Evolutionary conservation across 1,140 invertebrate genomes (phyloP).

Genomic region (Hypothenemus hampei): DNA sequence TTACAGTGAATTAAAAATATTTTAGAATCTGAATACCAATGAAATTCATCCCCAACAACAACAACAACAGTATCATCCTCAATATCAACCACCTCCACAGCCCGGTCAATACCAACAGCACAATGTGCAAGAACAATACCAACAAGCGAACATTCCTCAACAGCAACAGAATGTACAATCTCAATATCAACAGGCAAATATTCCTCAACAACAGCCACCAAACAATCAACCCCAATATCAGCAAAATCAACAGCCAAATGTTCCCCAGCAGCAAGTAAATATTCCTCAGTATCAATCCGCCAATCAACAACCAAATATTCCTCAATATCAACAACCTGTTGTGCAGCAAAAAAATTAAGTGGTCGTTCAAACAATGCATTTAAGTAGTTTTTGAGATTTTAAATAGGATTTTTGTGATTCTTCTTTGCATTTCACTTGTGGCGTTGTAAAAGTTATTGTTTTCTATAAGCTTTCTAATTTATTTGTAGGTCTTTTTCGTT

Average conservation of each 20-base stretch:
- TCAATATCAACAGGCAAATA: conserved; percentile 7
- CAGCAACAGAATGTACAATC: conserved; percentile 6
- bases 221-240: neutral
- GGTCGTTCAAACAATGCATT: neutral
- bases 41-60: conserved; percentile 34
- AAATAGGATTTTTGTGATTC: neutral
- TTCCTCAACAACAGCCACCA: conserved; percentile 2
- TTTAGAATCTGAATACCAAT: conserved; percentile 36
- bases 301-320: neutral
- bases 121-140: conserved; percentile 26
- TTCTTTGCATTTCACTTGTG: neutral
- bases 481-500: too few relatives aligned
- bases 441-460: neutral
- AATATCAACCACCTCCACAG: conserved; percentile 20
- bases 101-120: neutral
- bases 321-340: conserved; percentile 10
- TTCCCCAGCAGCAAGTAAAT: neutral
- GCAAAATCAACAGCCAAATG: neutral
- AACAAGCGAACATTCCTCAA: conserved; percentile 9
- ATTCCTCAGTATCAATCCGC: neutral
- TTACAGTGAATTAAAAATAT: neutral
- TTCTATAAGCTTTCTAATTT: neutral
- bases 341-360: neutral
- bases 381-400: neutral
- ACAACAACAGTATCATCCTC: conserved; percentile 4